These are phyloP conservation scores for Aplochiton taeniatus DNA, from an alignment of 2,797 vertebrate species.

Conservation along the genomic window DNA sequence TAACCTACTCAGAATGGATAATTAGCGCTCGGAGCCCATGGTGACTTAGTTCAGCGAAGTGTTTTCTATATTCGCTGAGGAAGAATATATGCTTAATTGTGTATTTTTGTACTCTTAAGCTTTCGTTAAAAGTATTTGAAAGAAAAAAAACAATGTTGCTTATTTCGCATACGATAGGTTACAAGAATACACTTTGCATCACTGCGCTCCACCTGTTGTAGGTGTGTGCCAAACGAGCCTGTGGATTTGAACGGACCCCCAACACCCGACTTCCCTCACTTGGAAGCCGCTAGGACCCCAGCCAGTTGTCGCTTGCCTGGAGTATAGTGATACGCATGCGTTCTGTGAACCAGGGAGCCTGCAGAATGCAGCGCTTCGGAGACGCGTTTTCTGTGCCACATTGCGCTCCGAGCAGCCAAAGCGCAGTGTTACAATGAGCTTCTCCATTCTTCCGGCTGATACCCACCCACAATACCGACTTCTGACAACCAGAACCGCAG, in stretches of 20 bases:
- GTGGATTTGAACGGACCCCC: too few relatives aligned
- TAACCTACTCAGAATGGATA: constrained; percentile 24
- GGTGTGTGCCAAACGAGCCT: too few relatives aligned
- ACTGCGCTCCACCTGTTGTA: too few relatives aligned
- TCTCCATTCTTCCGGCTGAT: constrained; percentile 76
- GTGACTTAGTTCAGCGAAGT: neutral
- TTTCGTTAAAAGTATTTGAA: too few relatives aligned
- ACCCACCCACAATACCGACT: constrained; percentile 58
- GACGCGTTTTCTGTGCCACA: constrained; percentile 67
- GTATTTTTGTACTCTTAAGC: too few relatives aligned
- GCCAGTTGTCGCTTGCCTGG: neutral
- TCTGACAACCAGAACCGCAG: constrained; percentile 47
- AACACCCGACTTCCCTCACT: neutral
- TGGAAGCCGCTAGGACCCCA: neutral
- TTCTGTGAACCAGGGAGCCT: constrained; percentile 21
- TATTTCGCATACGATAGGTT: too few relatives aligned
- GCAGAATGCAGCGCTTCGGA: constrained; percentile 60
- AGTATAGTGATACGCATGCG: constrained; percentile 54
- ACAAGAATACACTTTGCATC: too few relatives aligned
- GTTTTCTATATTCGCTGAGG: neutral
- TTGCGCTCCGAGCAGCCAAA: constrained; percentile 78
- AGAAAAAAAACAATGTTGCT: too few relatives aligned
- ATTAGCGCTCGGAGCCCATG: constrained; percentile 29
- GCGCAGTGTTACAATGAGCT: constrained; percentile 89
- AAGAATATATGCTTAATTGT: neutral